Evolutionary conservation across 2,888 invertebrate genomes (phyloP), one percentile per base, ranked within the genome.

Genomic region (Polietes domitor): DNA sequence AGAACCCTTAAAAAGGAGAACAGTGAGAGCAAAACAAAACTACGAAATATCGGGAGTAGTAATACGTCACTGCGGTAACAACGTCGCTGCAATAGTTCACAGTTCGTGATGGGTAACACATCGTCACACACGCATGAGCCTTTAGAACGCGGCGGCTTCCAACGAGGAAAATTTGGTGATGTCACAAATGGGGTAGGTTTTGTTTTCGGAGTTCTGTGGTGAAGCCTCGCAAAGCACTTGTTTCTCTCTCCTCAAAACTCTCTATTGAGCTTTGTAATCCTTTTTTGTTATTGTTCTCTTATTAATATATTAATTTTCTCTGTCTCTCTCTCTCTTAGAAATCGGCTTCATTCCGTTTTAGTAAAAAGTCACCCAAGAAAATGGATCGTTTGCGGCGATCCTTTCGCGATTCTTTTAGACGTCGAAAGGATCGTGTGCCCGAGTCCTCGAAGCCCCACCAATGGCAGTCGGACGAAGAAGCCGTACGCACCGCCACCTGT

Each of bases 401-500:
- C 88, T 97, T 98, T 93, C 95, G 98, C 87, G 98, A 98, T 92
- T 98, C 98, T 86, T 98, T 98, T 93, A 96, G 99, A 77, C 94
- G 96, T 85, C 96, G 98, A 93, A 98, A 98, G 94, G 96, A 96
- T 90, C 94, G 94, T 78, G 95, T 96, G 76, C 97, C 97, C 6
- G 98, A 98, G 93, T 97, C 97, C 85, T 97, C 97, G 83, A 98
- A 98, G 91, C 98, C 98, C 41, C 98, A 98, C 92, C 98, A 98
- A 92, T 99, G 99, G 99, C 98, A 98, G 92, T 97, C 98, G 53
- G 99, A 99, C 93, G 99, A 99, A 92, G 96, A 96, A 77, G 97
- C 98, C 72, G 99, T 99, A 28, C 94, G 99, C 63, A 96, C 97
- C 77, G 98, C 98, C 85, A 98, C 98, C 15, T 99, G 99, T 93